Evolutionary conservation across 2,888 invertebrate genomes (phyloP), one percentile per base, ranked within the genome.

Genomic region (Drosophila vallismaia): DNA sequence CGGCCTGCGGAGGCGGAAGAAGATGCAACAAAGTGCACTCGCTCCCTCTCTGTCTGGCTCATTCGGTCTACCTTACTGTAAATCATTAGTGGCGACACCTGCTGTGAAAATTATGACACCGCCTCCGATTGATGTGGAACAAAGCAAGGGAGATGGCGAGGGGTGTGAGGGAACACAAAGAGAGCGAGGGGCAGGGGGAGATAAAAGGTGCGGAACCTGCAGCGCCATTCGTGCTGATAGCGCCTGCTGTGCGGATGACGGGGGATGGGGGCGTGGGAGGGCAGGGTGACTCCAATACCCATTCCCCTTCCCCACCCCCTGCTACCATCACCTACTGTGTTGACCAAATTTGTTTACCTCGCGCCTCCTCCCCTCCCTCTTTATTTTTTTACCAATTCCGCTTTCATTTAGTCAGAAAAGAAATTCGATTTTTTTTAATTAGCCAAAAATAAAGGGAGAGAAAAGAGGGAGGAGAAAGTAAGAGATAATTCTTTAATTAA

Each of bases 31-130:
- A 44, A 45, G 46, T 83, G 86, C 84, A 73, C 24, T 14, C 68
- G 70, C 71, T 60, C 57, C 36, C 48, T 12, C 58, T 48, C 12
- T 28, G 52, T 45, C 28, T 45, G 12, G 50, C 56, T 24, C 26
- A 46, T 26, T 45, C 50, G 10, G 10, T 24, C 60, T 56, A 44
- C 38, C 57, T 57, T 60, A 69, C 48, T 85, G 74, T 82, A 86
- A 88, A 85, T 85, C 89, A 88, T 88, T 88, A 89, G 78, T 81
- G 75, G 59, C 79, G 88, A 84, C 90, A 90, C 89, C 90, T 90
- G 89, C 90, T 90, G 89, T 88, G 90, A 89, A 90, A 90, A 90
- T 90, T 88, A 90, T 90, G 90, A 89, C 88, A 90, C 88, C 88
- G 89, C 84, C 88, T 85, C 87, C 85, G 76, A 82, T 89, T 87